Percentiles rank a stretch among this genome's conserved stretches.
phyloP scores from a whole-genome alignment of 2,113 vertebrate genomes.

The Oncorhynchus gorbuscha region DNA sequence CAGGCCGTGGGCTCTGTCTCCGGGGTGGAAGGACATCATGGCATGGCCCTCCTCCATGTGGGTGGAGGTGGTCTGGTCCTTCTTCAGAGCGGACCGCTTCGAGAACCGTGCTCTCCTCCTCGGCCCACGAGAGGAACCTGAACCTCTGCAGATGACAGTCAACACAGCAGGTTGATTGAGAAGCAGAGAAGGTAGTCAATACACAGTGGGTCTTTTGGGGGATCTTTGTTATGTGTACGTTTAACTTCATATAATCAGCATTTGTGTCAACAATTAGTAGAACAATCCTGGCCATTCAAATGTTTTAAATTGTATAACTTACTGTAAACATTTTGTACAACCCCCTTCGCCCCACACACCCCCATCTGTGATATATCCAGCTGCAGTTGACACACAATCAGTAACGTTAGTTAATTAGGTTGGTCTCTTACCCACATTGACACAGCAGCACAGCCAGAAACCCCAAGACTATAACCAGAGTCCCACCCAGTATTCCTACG shows the following conservation, averaged over 20 bases:
- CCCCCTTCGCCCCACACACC: not conserved
- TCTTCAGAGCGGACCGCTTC: constrained; percentile 84
- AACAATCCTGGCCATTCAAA: no score
- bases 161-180: not conserved
- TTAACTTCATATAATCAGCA: not conserved
- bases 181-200: not conserved
- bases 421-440: constrained; percentile 86
- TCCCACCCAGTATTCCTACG: constrained; percentile 87
- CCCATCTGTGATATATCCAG: not conserved
- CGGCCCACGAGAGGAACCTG: constrained; percentile 71
- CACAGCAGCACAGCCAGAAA: constrained; percentile 87
- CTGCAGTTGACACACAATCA: not conserved
- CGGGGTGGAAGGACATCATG: constrained; percentile 70
- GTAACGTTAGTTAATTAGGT: no score
- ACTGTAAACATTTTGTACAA: not conserved
- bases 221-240: not conserved
- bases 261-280: no score
- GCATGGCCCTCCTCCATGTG: constrained; percentile 81
- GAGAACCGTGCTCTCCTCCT: constrained; percentile 76
- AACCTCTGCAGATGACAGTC: constrained; percentile 65
- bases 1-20: constrained; percentile 77
- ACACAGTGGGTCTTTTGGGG: not conserved
- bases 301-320: not conserved
- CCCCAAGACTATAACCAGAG: constrained; percentile 81
- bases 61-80: constrained; percentile 94